Evolutionary conservation across 2,888 invertebrate genomes (phyloP).

Genomic region (Papilio demoleus): DNA sequence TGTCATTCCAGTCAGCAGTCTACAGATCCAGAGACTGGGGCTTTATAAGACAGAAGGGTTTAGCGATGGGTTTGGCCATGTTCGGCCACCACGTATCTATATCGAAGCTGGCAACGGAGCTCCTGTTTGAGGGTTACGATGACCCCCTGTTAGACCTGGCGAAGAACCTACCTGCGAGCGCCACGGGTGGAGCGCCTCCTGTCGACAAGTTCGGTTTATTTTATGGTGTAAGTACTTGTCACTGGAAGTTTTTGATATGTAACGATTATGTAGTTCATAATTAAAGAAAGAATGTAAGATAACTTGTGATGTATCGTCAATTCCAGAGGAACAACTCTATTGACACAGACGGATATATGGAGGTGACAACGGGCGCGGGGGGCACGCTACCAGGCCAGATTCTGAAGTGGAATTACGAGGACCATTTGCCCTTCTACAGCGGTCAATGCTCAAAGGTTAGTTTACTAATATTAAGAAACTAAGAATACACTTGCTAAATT

Average conservation of each 20-base stretch:
- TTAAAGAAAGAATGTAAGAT: too few relatives aligned
- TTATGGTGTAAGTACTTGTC: constrained; percentile 82
- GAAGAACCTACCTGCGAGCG: constrained; percentile 81
- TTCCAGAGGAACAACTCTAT: constrained; percentile 90
- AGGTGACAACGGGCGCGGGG: constrained; percentile 88
- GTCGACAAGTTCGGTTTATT: constrained; percentile 95
- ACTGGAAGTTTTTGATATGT: too few relatives aligned
- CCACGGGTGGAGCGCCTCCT: constrained; percentile 82
- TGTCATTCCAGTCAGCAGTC: constrained; percentile 81
- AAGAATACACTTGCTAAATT: neutral
- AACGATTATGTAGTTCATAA: too few relatives aligned
- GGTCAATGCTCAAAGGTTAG: constrained; percentile 69
- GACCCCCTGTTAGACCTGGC: constrained; percentile 89
- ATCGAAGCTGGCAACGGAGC: constrained; percentile 86
- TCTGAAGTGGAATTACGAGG: constrained; percentile 87
- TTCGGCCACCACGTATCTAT: constrained; percentile 83
- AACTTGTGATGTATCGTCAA: neutral
- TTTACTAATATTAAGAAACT: too few relatives aligned
- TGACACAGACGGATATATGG: constrained; percentile 89
- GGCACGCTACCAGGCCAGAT: constrained; percentile 87
- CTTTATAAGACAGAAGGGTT: constrained; percentile 80
- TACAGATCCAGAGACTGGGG: constrained; percentile 84
- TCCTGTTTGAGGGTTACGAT: constrained; percentile 91
- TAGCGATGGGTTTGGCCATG: constrained; percentile 84
- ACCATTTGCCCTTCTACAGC: constrained; percentile 79